phyloP scores from a whole-genome alignment of 1,140 invertebrate species.

The Trypoxylus dichotomus region DNA sequence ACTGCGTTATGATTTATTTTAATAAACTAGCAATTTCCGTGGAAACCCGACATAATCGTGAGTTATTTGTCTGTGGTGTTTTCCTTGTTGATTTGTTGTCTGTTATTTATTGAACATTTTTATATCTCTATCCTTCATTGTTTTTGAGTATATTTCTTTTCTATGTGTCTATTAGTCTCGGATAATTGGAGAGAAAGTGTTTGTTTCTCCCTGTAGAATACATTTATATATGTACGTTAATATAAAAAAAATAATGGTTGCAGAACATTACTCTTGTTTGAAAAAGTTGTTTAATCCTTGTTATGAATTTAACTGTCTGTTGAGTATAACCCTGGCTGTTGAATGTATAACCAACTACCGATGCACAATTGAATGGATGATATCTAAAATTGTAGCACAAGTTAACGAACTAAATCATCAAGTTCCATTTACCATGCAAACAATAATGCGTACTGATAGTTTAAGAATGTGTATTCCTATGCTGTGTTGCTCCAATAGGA shows the following conservation, averaged over 20 bases:
- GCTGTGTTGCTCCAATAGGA: too few relatives aligned
- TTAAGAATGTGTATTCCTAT: too few relatives aligned
- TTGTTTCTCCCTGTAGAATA: background rate
- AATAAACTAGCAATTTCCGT: constrained; percentile 46
- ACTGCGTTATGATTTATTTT: constrained; percentile 48
- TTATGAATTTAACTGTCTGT: background rate
- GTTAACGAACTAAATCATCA: too few relatives aligned
- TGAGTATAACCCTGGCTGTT: background rate
- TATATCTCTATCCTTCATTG: constrained; percentile 29
- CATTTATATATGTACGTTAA: background rate
- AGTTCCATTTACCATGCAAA: too few relatives aligned
- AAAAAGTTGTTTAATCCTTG: background rate
- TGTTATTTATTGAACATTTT: constrained; percentile 24
- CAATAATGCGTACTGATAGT: too few relatives aligned
- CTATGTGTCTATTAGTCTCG: constrained; percentile 2
- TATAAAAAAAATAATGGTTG: too few relatives aligned
- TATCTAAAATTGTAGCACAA: background rate
- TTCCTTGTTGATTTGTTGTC: constrained; percentile 26
- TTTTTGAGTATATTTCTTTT: constrained; percentile 22
- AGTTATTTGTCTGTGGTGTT: constrained; percentile 48
- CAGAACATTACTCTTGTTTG: background rate
- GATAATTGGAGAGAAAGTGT: too few relatives aligned
- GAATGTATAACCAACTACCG: background rate
- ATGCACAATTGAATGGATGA: background rate
- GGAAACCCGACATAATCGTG: constrained; percentile 49